These are phyloP conservation scores for Onychomys leucogaster DNA, from an alignment of 2,797 vertebrate genomes.

Conservation along the genomic window DNA sequence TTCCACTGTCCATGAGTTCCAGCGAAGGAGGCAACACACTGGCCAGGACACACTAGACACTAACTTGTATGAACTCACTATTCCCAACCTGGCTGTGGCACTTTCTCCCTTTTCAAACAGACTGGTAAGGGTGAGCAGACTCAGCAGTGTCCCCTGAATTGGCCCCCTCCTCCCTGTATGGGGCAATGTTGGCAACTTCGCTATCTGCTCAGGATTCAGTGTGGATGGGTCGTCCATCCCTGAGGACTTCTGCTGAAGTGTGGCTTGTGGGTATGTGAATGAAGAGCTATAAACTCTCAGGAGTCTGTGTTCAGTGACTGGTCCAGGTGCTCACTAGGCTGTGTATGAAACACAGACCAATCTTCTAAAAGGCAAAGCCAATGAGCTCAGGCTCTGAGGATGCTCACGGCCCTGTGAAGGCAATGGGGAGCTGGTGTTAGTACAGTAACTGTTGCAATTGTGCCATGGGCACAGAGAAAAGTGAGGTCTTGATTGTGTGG, in stretches of 20 bases:
- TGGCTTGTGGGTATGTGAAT: not conserved
- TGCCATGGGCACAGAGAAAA: rapidly evolving
- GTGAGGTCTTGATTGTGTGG: not conserved
- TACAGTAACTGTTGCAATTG: rapidly evolving
- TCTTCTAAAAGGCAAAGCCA: not conserved
- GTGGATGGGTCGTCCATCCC: rapidly evolving
- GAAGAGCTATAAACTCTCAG: not conserved
- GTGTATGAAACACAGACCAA: rapidly evolving
- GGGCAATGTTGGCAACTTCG: rapidly evolving
- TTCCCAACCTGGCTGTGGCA: not conserved
- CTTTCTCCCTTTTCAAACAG: not conserved
- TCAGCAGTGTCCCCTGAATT: rapidly evolving
- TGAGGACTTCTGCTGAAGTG: not conserved
- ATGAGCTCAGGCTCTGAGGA: too few relatives aligned
- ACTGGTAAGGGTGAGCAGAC: rapidly evolving
- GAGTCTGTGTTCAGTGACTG: rapidly evolving
- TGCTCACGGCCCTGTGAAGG: not conserved
- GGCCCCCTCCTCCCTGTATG: rapidly evolving
- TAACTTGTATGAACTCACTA: not conserved
- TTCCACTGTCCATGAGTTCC: rapidly evolving
- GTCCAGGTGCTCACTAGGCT: not conserved
- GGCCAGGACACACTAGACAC: not conserved
- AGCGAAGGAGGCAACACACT: rapidly evolving
- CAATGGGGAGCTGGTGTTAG: not conserved
- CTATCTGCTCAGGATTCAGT: rapidly evolving